phyloP scores from a whole-genome alignment of 2,888 invertebrate species.

The Galerucella pusilla region DNA sequence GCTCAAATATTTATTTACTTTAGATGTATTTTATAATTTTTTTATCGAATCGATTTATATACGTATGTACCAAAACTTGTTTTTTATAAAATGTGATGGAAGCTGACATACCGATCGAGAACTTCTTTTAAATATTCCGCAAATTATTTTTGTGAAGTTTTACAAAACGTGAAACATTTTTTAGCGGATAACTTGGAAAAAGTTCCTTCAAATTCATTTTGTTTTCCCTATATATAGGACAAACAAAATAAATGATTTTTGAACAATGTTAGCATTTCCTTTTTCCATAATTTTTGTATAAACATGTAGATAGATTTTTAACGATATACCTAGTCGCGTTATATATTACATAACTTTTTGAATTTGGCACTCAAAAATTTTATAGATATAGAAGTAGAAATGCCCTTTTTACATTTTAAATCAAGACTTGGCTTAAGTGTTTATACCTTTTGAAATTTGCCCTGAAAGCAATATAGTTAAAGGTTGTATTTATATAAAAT shows the following conservation, averaged over 20 bases:
- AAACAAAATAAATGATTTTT: constrained; percentile 35
- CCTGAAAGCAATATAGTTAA: background rate
- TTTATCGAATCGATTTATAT: constrained; percentile 20
- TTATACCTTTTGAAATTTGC: background rate
- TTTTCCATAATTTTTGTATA: constrained; percentile 55
- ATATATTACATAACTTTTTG: constrained; percentile 51
- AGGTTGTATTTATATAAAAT: too few species aligned
- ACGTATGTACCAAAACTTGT: constrained; percentile 31
- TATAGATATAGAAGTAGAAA: constrained; percentile 49
- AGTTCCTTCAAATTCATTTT: constrained; percentile 33
- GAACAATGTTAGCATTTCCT: constrained; percentile 49
- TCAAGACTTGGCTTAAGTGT: constrained; percentile 3
- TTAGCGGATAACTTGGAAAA: constrained; percentile 25
- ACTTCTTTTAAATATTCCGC: constrained; percentile 42
- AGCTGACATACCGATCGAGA: constrained; percentile 28
- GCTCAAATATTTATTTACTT: constrained; percentile 52
- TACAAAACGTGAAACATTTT: constrained; percentile 42
- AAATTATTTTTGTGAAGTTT: constrained; percentile 42
- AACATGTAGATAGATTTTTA: constrained; percentile 61
- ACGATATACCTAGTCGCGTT: constrained; percentile 59
- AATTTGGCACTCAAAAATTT: constrained; percentile 57
- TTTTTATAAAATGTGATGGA: constrained; percentile 45
- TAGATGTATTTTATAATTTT: constrained; percentile 28
- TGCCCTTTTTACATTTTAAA: constrained; percentile 12
- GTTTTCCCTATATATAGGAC: constrained; percentile 32